These are phyloP conservation scores for Eutolmus rufibarbis DNA, from an alignment of 2,888 invertebrate species.

Conservation along the genomic window DNA sequence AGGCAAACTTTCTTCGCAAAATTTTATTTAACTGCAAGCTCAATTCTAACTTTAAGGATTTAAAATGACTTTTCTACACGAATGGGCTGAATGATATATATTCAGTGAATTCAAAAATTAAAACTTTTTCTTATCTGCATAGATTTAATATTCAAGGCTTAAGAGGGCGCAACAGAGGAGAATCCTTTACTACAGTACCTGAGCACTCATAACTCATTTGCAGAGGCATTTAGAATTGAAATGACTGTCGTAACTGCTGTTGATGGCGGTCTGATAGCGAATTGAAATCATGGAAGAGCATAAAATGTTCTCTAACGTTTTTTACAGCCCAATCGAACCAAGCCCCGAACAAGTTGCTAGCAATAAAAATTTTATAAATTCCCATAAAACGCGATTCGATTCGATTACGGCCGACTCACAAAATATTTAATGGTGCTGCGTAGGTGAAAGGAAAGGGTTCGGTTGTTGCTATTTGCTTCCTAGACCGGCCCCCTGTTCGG, in stretches of 20 bases:
- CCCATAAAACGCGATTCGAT: constrained; percentile 36
- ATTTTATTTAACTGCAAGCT: too few relatives aligned
- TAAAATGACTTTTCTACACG: too few relatives aligned
- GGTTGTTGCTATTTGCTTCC: neutral
- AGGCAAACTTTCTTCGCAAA: too few relatives aligned
- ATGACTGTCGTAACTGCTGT: constrained; percentile 8
- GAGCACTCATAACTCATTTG: constrained; percentile 20
- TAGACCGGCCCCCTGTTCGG: neutral
- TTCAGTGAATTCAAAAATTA: neutral
- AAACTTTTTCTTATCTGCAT: neutral
- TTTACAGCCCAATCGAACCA: constrained; percentile 23
- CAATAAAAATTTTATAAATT: constrained; percentile 41
- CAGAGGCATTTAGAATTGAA: neutral
- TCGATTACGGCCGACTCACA: constrained; percentile 34
- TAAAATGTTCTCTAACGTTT: neutral
- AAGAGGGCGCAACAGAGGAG: neutral
- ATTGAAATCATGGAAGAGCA: constrained; percentile 24
- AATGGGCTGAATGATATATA: neutral
- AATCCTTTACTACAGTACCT: constrained; percentile 5
- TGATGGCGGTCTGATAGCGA: constrained; percentile 14
- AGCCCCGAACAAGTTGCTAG: neutral
- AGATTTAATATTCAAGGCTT: neutral
- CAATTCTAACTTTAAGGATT: too few relatives aligned
- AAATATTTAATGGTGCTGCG: constrained; percentile 18
- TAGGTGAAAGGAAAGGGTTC: neutral